These are phyloP conservation scores for Eciton burchellii DNA, from an alignment of 1,140 invertebrate genomes.

Conservation along the genomic window DNA sequence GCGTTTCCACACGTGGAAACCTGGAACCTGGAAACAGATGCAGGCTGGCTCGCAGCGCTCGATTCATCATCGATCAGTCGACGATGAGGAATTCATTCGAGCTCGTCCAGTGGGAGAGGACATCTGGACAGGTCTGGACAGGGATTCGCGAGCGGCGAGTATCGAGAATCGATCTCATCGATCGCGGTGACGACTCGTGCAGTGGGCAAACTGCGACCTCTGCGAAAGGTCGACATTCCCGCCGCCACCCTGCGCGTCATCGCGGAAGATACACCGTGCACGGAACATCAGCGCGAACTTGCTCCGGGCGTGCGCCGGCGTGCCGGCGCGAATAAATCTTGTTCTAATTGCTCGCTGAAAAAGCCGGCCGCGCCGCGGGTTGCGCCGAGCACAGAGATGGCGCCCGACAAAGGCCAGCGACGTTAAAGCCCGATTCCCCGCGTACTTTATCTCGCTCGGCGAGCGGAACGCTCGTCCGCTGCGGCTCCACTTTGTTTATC, in stretches of 20 bases:
- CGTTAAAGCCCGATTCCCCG: constrained; percentile 63
- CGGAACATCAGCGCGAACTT: constrained; percentile 26
- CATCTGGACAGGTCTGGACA: too few species aligned
- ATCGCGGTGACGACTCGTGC: too few species aligned
- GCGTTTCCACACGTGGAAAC: background rate
- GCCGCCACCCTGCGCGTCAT: constrained; percentile 18
- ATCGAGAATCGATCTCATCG: too few species aligned
- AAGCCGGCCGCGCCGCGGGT: constrained; percentile 75
- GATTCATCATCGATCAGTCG: background rate
- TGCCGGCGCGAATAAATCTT: constrained; percentile 81
- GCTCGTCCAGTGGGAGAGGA: too few species aligned
- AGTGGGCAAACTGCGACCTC: too few species aligned
- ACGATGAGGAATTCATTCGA: background rate
- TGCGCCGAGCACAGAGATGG: constrained; percentile 71
- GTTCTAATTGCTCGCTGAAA: constrained; percentile 82
- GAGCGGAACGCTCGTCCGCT: constrained; percentile 16
- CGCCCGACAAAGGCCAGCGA: constrained; percentile 80
- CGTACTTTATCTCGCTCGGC: constrained; percentile 69
- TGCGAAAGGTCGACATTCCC: background rate
- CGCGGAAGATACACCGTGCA: constrained; percentile 65
- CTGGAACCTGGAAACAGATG: too few species aligned
- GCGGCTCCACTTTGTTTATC: constrained; percentile 76
- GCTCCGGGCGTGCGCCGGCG: constrained; percentile 66
- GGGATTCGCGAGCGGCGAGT: too few species aligned
- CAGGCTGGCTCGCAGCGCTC: background rate